Conservation (phyloP, 2,888 invertebrate genomes). For the Willowsia nigromaculata region DNA sequence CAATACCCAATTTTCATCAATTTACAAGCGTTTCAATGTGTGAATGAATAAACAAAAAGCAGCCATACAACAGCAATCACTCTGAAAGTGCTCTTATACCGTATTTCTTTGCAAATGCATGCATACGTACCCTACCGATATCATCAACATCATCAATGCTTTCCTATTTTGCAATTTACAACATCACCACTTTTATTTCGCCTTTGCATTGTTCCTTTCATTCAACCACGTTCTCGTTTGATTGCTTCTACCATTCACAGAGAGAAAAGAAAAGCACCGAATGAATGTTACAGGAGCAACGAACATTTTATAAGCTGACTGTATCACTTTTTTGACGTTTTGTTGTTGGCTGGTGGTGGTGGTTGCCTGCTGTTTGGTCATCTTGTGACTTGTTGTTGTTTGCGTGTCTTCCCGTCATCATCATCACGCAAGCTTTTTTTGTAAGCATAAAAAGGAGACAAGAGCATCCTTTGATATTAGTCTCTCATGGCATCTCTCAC, state of each 20-base stretch:
- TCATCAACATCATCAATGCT: neutral
- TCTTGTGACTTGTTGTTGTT: slow-evolving; percentile 54
- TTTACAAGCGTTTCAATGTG: slow-evolving; percentile 15
- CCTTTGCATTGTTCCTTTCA: neutral
- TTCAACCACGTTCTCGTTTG: slow-evolving; percentile 33
- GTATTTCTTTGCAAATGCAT: neutral
- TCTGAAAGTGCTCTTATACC: too few species aligned
- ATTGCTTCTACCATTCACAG: neutral
- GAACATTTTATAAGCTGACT: neutral
- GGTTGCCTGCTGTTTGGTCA: slow-evolving; percentile 66
- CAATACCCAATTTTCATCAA: too few species aligned
- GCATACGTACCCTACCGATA: neutral
- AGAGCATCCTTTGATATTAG: neutral
- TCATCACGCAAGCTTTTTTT: neutral
- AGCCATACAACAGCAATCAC: neutral
- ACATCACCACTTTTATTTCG: neutral
- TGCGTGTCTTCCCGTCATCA: slow-evolving; percentile 46
- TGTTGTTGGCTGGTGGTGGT: neutral
- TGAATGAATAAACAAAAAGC: neutral
- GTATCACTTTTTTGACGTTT: slow-evolving; percentile 14
- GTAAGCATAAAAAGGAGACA: neutral
- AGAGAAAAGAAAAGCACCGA: neutral
- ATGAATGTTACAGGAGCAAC: neutral
- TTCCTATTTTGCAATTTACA: slow-evolving; percentile 7
- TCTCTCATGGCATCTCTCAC: neutral